phyloP scores from a whole-genome alignment of 2,888 invertebrate species.

The Brachypalpus laphriformis region DNA sequence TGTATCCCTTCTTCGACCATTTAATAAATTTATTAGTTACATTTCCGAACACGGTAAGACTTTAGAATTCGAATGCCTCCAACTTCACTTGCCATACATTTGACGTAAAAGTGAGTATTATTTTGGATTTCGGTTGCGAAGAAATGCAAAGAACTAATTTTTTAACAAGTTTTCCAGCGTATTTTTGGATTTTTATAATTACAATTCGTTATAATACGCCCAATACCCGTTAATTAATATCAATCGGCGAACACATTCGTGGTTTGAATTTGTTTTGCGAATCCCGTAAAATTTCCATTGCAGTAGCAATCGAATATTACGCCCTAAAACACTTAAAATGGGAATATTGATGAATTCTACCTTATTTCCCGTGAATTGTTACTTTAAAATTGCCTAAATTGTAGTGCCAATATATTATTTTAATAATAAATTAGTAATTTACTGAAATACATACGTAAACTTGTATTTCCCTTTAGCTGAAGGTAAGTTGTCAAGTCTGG shows the following conservation, averaged over 20 bases:
- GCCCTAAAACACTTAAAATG: slow-evolving; percentile 68
- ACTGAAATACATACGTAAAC: background rate
- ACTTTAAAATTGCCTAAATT: slow-evolving; percentile 1
- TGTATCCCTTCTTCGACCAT: too few species aligned
- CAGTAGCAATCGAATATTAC: slow-evolving; percentile 44
- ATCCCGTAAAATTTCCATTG: slow-evolving; percentile 2
- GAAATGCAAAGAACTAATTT: slow-evolving; percentile 38
- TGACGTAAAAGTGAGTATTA: slow-evolving; percentile 63
- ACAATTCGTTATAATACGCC: background rate
- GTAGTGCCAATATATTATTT: background rate
- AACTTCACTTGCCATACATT: slow-evolving; percentile 52
- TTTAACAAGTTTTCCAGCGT: slow-evolving; percentile 10
- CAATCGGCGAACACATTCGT: background rate
- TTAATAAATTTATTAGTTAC: background rate
- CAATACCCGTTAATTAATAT: background rate
- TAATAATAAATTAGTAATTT: background rate
- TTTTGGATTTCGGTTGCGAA: slow-evolving; percentile 52
- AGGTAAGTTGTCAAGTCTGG: slow-evolving; percentile 12
- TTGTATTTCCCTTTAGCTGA: background rate
- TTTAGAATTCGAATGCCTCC: background rate
- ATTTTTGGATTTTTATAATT: slow-evolving; percentile 1
- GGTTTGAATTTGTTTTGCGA: background rate
- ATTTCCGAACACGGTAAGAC: slow-evolving; percentile 22
- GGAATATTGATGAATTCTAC: slow-evolving; percentile 35
- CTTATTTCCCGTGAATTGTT: slow-evolving; percentile 24